Base-by-base conservation (phyloP, 2,113 vertebrate species). In the Galbula dea region DNA sequence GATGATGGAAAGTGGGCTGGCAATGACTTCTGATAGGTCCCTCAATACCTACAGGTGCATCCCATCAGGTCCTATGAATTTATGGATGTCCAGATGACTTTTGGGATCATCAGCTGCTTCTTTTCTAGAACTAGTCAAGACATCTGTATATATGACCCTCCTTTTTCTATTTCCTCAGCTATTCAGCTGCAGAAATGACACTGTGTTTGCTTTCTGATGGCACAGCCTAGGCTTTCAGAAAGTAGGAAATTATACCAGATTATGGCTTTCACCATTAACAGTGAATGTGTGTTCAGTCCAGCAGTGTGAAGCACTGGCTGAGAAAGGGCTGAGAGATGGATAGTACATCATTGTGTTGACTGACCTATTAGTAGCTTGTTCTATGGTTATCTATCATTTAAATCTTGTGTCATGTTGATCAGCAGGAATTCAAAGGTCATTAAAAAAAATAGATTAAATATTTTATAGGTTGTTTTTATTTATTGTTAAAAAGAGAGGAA, bases 301-400 rank as follows among this genome's bases (percentile, higher is more conserved):
- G 8, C 2, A 15, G 15, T 34, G 15, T 19, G 32, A 37, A 67
- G 4, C 12, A 8, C 4, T 24, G 23, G 3, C 36, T 29, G 10
- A 12, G 34, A 58, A 83, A 49, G 22, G 46, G 6, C 4, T 62
- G 39, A 29, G 14, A 29, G 9, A n/a, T 55, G 46, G 12, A 32
- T 9, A 30, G 5, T 43, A 4, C 15, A 6, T 10, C 2, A 1
- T 14, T 1, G 1, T 24, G 18, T 32, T 19, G 24, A 26, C 12
- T 55, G 26, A 3, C 21, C 13, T 68, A 23, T 2, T 17, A 32
- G 10, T 10, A 46, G 22, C 20, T 65, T 59, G 9, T 27, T 89
- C 36, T 46, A 3, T 79, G 32, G 34, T 32, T 41, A 48, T 18
- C 15, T n/a, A 1, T 11, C 8, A 29, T n/a, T 83, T 66, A n/a